Base-by-base conservation (phyloP, 2,113 vertebrate species). In the Epinephelus cyanopodus region DNA sequence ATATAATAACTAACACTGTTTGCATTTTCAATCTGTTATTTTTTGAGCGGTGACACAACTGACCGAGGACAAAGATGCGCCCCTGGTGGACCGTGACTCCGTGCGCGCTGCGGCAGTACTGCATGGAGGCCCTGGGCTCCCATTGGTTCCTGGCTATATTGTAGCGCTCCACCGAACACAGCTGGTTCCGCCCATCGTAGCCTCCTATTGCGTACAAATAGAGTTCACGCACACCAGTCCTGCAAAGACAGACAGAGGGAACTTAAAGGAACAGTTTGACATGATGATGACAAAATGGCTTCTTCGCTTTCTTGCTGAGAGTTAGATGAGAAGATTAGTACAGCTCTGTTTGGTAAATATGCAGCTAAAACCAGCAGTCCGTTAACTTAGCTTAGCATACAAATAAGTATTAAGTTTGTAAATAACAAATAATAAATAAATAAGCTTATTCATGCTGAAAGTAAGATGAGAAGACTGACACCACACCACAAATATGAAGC, bases 181-280 rank as follows among this genome's bases (percentile, higher is more conserved):
- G 92, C 87, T 96, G 96, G 48, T 45, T 89, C 66, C 33, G 90
- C 10, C 96, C 96, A 53, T 96, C 94, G 39, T 95, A 97, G 4
- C 96, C 96, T 25, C 96, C 96, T 23, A 96, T 81, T 2, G 95
- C 95, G 17, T 95, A 97, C 72, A 96, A 90, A 85, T 92, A 1
- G 86, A 80, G 87, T 95, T 94, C 81, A 96, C 3, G 52, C 93
- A 93, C 75, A 93, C 95, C 84, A 96, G 39, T 1, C 96, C 96
- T 96, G 82, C 21, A 68, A 23, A 48, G 7, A 77, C 17, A 37
- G 21, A 47, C 3, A 33, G 19, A 69, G 7, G n/a, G 2, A 75
- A 60, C 9, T 10, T 2, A 29, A 19, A 61, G 19, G 19, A 52
- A 33, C 1, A 17, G 48, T 12, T 62, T 0, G 5, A 12, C 17